Percentiles rank a stretch among this genome's conserved stretches.
These are phyloP conservation scores for Enteromius anoplus DNA, from an alignment of 2,797 vertebrate genomes.

Conservation along the genomic window DNA sequence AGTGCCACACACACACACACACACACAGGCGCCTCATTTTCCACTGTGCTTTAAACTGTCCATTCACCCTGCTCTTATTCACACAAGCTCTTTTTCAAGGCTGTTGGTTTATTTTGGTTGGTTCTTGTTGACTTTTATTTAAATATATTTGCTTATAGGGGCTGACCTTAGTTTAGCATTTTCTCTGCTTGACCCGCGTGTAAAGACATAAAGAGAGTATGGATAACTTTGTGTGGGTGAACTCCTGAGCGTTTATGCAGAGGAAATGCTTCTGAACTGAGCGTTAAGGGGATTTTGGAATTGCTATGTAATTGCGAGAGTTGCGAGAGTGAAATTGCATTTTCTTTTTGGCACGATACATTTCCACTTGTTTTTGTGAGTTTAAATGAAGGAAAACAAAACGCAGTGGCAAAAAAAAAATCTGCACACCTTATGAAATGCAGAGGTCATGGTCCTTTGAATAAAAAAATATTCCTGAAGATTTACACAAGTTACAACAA, in stretches of 20 bases:
- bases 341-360: slow-evolving; percentile 13
- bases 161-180: slow-evolving; percentile 72
- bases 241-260: slow-evolving; percentile 38
- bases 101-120: slow-evolving; percentile 70
- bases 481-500: not conserved
- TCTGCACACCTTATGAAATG: not conserved
- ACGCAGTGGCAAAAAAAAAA: not conserved
- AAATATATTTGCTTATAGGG: slow-evolving; percentile 70
- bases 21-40: slow-evolving; percentile 70
- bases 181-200: slow-evolving; percentile 61
- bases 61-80: slow-evolving; percentile 64
- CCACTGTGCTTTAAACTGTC: slow-evolving; percentile 57
- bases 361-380: not conserved
- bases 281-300: slow-evolving; percentile 9
- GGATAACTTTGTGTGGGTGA: slow-evolving; percentile 42
- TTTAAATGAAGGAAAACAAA: not conserved
- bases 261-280: slow-evolving; percentile 51
- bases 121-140: slow-evolving; percentile 66
- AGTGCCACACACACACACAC: slow-evolving; percentile 62
- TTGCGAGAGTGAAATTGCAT: slow-evolving; percentile 63
- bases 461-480: not conserved
- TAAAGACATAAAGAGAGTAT: slow-evolving; percentile 56
- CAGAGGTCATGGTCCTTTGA: not conserved
- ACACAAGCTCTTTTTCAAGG: slow-evolving; percentile 70
- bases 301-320: slow-evolving; percentile 31